Evolutionary conservation across 2,888 invertebrate genomes (phyloP), one percentile per base, ranked within the genome.

Genomic region (Cremastinae sp.): DNA sequence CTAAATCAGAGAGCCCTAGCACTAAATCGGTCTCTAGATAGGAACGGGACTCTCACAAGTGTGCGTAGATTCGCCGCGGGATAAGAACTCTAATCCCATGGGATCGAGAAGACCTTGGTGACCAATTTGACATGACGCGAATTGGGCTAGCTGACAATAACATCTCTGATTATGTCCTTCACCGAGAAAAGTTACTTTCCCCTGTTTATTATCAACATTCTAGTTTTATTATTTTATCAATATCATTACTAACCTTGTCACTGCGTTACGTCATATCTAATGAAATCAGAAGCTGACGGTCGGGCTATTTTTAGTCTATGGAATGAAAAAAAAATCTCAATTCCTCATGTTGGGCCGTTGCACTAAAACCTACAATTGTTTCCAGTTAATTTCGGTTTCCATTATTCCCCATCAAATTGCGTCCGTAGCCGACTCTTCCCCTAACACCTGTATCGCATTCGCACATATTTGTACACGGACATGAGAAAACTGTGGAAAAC

Each of bases 1-100:
- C 51, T 75, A 79, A 81, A 81, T 75, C 64, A 66, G 72, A 79
- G 74, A 74, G 10, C 68, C 75, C 59, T 75, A 73, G 28, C 76
- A 59, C 76, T 49, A 61, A 66, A 68, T 56, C 71, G 56, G 75
- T 18, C 66, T 47, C 43, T 20, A 49, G 56, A 64, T 58, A 68
- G 58, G 39, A 22, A 9, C 16, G 16, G 16, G 16, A 16, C 16
- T 47, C 16, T 43, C 51, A 28, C 53, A 45, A 7, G 14, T 61
- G 51, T 51, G 49, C n/a, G 14, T 18, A 41, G 18, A 43, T 12
- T 45, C 14, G 37, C 9, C 35, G 56, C 49, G 10, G 49, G 39
- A 12, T 12, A 53, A 51, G 62, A 69, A 72, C 75, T 80, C 69
- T 74, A 76, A 72, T 75, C 79, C 75, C 61, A 49, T 45, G 58